Percentiles rank a stretch among this genome's conserved stretches.
phyloP scores from a whole-genome alignment of 2,113 vertebrate species.

The Hymenochirus boettgeri region DNA sequence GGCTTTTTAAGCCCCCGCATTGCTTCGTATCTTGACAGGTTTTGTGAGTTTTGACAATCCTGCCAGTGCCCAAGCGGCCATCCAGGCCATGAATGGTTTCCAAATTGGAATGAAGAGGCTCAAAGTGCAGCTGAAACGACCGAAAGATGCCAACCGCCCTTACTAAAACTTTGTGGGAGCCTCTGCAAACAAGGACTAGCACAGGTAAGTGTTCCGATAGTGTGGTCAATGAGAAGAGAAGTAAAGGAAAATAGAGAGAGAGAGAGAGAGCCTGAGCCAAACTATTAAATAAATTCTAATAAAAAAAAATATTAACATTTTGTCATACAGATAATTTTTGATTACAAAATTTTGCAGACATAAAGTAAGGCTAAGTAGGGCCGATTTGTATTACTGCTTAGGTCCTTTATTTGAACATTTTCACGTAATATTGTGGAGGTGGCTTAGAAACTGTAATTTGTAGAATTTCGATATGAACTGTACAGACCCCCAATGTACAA shows the following conservation, averaged over 20 bases:
- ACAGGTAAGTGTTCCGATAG: constrained; percentile 65
- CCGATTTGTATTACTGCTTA: too few relatives aligned
- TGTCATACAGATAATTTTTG: too few relatives aligned
- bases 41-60: constrained; percentile 99
- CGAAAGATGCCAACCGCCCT: constrained; percentile 97
- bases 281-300: too few relatives aligned
- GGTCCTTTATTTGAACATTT: too few relatives aligned
- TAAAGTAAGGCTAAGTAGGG: too few relatives aligned
- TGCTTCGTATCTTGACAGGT: constrained; percentile 80
- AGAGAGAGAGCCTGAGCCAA: background rate
- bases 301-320: too few relatives aligned
- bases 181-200: constrained; percentile 66
- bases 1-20: constrained; percentile 58
- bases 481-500: too few relatives aligned
- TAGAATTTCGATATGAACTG: too few relatives aligned
- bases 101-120: constrained; percentile 99
- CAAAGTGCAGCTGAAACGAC: constrained; percentile 98
- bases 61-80: constrained; percentile 96
- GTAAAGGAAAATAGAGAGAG: background rate
- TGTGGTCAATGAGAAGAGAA: background rate
- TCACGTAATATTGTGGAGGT: too few relatives aligned
- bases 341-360: too few relatives aligned
- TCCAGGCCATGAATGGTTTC: constrained; percentile 98
- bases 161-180: constrained; percentile 77
- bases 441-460: too few relatives aligned